Evolutionary conservation across 2,888 invertebrate genomes (phyloP).

Genomic region (Drosophila aldrichi): DNA sequence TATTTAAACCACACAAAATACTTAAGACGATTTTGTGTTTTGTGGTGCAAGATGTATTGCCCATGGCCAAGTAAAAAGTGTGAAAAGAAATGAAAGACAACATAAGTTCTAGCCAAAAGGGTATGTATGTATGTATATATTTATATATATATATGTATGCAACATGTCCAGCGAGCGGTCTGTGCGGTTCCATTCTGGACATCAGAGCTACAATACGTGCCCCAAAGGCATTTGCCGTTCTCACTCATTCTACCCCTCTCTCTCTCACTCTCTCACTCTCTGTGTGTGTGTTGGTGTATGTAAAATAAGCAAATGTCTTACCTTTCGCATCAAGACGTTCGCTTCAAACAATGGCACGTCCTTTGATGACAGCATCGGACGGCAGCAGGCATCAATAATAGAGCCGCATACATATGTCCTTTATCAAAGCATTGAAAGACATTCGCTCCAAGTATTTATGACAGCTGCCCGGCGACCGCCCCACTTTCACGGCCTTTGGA

Average conservation of each 20-base stretch:
- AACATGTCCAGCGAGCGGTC: conserved; percentile 77
- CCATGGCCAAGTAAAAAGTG: conserved; percentile 72
- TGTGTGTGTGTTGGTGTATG: conserved; percentile 47
- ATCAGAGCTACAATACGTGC: conserved; percentile 13
- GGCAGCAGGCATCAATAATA: conserved; percentile 75
- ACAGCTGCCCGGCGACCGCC: conserved; percentile 39
- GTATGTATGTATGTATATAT: conserved; percentile 39
- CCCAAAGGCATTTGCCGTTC: conserved; percentile 58
- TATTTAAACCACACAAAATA: conserved; percentile 81
- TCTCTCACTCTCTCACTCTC: neutral
- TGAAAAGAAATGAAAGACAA: conserved; percentile 69
- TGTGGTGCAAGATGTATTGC: conserved; percentile 79
- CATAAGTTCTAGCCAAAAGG: conserved; percentile 67
- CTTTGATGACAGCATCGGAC: conserved; percentile 59
- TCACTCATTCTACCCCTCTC: neutral
- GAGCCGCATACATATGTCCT: conserved; percentile 65
- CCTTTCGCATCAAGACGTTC: conserved; percentile 69
- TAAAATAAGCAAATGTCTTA: conserved; percentile 72
- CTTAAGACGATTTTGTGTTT: conserved; percentile 81
- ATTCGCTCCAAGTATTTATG: conserved; percentile 61
- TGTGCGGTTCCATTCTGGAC: conserved; percentile 48
- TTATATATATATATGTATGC: conserved; percentile 22
- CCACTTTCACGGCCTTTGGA: conserved; percentile 41
- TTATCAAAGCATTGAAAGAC: conserved; percentile 61
- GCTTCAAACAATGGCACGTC: conserved; percentile 68